These are phyloP conservation scores for Ptychadena robeensis DNA, from an alignment of 2,797 vertebrate species.

Conservation along the genomic window DNA sequence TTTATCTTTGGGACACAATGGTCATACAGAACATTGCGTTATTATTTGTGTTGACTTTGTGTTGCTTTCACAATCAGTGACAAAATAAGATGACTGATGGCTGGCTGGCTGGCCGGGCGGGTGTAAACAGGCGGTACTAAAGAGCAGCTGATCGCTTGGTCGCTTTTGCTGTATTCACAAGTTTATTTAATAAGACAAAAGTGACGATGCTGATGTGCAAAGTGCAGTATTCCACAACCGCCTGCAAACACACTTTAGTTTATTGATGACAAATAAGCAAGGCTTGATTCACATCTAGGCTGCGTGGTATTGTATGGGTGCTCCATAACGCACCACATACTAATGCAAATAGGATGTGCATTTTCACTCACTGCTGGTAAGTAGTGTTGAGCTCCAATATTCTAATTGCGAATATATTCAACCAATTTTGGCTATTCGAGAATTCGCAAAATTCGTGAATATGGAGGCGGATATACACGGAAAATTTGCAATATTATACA, in stretches of 20 bases:
- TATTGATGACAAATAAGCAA: background rate
- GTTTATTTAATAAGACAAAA: background rate
- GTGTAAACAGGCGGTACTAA: background rate
- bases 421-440: too few species aligned
- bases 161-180: background rate
- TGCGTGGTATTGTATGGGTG: too few species aligned
- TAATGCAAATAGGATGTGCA: too few species aligned
- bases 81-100: background rate
- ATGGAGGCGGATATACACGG: too few species aligned
- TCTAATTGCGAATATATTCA: too few species aligned
- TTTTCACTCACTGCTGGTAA: too few species aligned
- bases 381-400: too few species aligned
- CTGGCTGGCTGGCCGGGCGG: background rate
- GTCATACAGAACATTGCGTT: background rate
- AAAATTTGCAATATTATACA: too few species aligned
- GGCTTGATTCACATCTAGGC: too few species aligned
- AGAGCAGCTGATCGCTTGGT: background rate
- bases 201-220: background rate
- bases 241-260: background rate
- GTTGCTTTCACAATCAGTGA: background rate
- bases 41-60: background rate
- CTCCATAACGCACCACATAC: too few species aligned
- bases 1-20: conserved; percentile 3
- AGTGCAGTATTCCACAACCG: background rate
- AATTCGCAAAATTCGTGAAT: too few species aligned